Evolutionary conservation across 2,888 invertebrate genomes (phyloP), one percentile per base, ranked within the genome.

Genomic region (Brenthis daphne): DNA sequence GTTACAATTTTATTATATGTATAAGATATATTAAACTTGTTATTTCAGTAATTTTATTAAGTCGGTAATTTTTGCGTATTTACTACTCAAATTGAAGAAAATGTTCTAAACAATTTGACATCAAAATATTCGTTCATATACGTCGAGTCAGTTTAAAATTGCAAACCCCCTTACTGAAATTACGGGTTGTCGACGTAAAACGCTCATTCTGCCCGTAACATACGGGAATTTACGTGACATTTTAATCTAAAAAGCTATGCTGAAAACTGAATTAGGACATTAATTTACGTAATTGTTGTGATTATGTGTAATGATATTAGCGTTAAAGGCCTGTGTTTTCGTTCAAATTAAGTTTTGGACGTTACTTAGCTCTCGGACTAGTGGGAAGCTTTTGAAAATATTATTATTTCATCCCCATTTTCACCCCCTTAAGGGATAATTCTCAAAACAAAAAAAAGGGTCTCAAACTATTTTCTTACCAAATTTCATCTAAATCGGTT

Each of bases 221-320:
- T 57, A 37, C 57, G 64, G 50, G 56, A 70, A 67, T 64, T 70
- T 60, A 61, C 55, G 56, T 56, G 67, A 67, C 64, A 60, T 48
- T 67, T 65, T 70, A 64, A 65, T 67, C 64, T 67, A 57, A 67
- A 64, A 56, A 61, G 70, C 56, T 50, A 51, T 54, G 67, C 50
- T 61, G 60, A 51, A 67, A 57, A 67, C 60, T 65, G 61, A 70
- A 67, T 70, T 69, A 48, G 57, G 57, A 57, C 51, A 53, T 58
- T 47, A 47, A 43, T 47, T 65, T 29, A n/a, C 58, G 43, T 58
- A 58, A 65, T 65, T 65, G 51, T 53, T 58, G 58, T 53, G 65
- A 65, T 65, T 57, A 50, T 65, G 50, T 57, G 29, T 60, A 50
- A 60, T 60, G 29, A 50, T 60, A 29, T 29, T 60, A n/a, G 33